These are phyloP conservation scores for Oncorhynchus gorbuscha DNA, from an alignment of 2,113 vertebrate genomes.

Conservation along the genomic window DNA sequence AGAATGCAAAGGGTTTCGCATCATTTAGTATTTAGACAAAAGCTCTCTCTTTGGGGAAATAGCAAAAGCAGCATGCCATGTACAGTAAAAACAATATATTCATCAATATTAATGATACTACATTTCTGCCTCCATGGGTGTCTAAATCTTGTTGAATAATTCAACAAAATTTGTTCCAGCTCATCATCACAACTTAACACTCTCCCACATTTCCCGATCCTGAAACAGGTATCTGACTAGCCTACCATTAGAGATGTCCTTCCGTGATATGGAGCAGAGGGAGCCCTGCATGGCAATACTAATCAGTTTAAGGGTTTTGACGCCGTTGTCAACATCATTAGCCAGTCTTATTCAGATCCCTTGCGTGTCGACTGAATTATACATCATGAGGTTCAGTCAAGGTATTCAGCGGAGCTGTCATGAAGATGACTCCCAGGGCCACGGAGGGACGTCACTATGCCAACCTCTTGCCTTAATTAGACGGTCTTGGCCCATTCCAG, in stretches of 20 bases:
- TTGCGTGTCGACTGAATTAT: constrained; percentile 60
- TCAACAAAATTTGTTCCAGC: too few relatives aligned
- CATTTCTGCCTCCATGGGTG: too few relatives aligned
- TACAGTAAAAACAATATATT: too few relatives aligned
- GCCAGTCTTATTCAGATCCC: constrained; percentile 22
- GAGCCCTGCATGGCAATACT: constrained; percentile 30
- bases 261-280: too few relatives aligned
- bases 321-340: constrained; percentile 23
- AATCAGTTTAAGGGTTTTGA: constrained; percentile 16
- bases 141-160: too few relatives aligned
- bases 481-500: constrained; percentile 8
- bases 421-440: constrained; percentile 29
- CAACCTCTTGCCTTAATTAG: constrained; percentile 34
- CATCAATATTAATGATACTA: too few relatives aligned
- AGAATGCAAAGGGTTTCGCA: too few relatives aligned
- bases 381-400: constrained; percentile 52
- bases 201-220: neutral
- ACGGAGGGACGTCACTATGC: constrained; percentile 7
- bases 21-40: too few relatives aligned
- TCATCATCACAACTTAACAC: neutral
- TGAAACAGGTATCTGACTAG: neutral
- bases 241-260: neutral
- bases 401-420: constrained; percentile 28
- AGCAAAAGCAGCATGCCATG: too few relatives aligned
- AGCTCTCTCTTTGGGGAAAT: too few relatives aligned